A percentile compares a stretch with the other conserved stretches of the same genome.
Conservation (phyloP, 1,140 invertebrate genomes). For the Heliconius congener region DNA sequence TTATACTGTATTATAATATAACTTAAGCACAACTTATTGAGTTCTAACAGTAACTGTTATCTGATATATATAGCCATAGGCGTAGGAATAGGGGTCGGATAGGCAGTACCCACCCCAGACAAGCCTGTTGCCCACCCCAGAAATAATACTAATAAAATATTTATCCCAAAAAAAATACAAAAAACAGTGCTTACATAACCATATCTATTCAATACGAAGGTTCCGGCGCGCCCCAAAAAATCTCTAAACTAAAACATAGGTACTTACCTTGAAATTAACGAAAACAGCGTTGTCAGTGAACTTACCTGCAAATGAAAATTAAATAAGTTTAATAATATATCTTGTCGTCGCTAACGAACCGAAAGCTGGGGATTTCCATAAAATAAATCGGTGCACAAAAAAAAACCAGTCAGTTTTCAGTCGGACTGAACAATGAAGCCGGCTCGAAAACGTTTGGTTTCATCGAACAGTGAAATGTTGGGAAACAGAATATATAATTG, state of each 20-base stretch:
- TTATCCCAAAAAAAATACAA: no score
- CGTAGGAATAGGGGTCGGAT: no score
- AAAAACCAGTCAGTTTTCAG: conserved; percentile 46
- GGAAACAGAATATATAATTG: conserved; percentile 53
- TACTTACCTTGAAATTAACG: conserved; percentile 2
- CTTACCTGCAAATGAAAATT: conserved; percentile 61
- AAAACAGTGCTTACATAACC: no score
- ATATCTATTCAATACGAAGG: no score
- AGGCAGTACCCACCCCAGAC: no score
- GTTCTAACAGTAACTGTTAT: not conserved
- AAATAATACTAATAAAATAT: no score
- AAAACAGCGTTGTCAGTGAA: conserved; percentile 3
- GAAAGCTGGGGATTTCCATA: conserved; percentile 54
- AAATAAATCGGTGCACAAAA: conserved; percentile 60
- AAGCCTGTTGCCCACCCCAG: no score
- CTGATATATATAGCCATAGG: not conserved
- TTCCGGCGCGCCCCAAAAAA: no score
- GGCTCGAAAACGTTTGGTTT: conserved; percentile 59
- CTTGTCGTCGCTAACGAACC: conserved; percentile 54
- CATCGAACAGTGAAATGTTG: conserved; percentile 43
- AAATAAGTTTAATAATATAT: conserved; percentile 45
- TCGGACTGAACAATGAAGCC: conserved; percentile 51
- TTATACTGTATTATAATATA: not conserved
- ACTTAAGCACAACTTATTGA: not conserved
- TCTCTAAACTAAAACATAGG: not conserved